These are phyloP conservation scores for Neosilurus mollespiculum DNA, from an alignment of 2,797 vertebrate genomes.

Conservation along the genomic window DNA sequence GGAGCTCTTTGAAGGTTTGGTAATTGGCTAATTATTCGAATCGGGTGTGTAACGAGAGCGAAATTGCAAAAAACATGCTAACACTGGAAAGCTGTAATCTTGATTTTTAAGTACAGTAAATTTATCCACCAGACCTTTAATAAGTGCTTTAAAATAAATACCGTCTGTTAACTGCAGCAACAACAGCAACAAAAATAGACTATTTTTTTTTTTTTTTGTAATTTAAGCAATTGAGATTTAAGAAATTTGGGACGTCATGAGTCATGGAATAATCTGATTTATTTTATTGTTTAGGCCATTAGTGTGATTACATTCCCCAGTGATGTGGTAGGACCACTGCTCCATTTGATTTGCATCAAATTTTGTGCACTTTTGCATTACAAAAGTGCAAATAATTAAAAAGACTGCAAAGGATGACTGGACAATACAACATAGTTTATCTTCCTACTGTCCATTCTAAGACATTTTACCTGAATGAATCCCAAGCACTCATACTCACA, in stretches of 20 bases:
- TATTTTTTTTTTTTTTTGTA: background rate
- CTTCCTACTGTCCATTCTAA: background rate
- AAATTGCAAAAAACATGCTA: background rate
- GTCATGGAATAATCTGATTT: background rate
- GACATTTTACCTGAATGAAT: too few species aligned
- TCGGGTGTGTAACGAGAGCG: background rate
- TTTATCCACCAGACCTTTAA: background rate
- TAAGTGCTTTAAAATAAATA: background rate
- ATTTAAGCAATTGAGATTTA: background rate
- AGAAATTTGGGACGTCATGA: background rate
- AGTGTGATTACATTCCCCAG: background rate
- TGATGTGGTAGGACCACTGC: background rate
- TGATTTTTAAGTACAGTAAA: background rate
- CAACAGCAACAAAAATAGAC: too few species aligned
- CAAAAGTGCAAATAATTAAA: background rate
- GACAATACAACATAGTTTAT: background rate
- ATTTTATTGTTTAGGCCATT: background rate
- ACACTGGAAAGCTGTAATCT: background rate
- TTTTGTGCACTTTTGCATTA: background rate
- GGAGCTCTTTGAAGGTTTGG: background rate
- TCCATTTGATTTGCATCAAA: background rate
- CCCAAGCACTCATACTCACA: too few species aligned
- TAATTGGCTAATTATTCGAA: background rate
- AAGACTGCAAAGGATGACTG: background rate
- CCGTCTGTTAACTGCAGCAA: background rate